Base-by-base conservation (phyloP, 2,888 invertebrate genomes). In the Pollenia angustigena region DNA sequence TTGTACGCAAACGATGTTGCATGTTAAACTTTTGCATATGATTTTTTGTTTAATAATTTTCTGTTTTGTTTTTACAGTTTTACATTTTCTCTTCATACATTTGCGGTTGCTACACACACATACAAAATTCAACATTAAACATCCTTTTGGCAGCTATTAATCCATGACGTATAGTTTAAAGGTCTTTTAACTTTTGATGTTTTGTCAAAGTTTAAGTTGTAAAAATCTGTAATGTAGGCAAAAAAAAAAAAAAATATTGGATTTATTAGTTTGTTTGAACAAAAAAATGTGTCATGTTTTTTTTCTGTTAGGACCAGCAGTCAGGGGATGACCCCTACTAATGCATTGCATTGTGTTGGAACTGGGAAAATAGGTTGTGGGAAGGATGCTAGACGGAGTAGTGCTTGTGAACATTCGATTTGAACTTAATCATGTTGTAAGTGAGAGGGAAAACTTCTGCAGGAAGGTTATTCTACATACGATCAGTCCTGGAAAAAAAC, bases 1-100 rank as follows among this genome's bases (percentile, higher is more conserved):
- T 32, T 50, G 60, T 60, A 8, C 40, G 16, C 50, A 40, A 74
- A 42, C 50, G 40, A 62, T 18, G 48, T 74, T 62, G 74, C 74
- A 74, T 50, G 74, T 56, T 42, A 71, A 54, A 44, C 12, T 32
- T 58, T n/a, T 54, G 56, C 18, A 18, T 44, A 11, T 54, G 6
- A 32, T 32, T 32, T 4, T 71, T 71, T 54, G 18, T 58, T 56
- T 16, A 11, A 10, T 40, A 32, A 32, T n/a, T 11, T 50, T 52
- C 16, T 32, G 2, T 54, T 16, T 56, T 56, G n/a, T 7, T 16
- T 71, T 56, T 72, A n/a, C 58, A 9, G 8, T 72, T 72, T 42
- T 16, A 50, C 9, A 40, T 60, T 12, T 40, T 40, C 52, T 6
- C 0, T 48, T 40, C 11, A 50, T 50, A n/a, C 7, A 23, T 23